Conservation (phyloP, 2,888 invertebrate species). For the Kryphioiulus occultus region DNA sequence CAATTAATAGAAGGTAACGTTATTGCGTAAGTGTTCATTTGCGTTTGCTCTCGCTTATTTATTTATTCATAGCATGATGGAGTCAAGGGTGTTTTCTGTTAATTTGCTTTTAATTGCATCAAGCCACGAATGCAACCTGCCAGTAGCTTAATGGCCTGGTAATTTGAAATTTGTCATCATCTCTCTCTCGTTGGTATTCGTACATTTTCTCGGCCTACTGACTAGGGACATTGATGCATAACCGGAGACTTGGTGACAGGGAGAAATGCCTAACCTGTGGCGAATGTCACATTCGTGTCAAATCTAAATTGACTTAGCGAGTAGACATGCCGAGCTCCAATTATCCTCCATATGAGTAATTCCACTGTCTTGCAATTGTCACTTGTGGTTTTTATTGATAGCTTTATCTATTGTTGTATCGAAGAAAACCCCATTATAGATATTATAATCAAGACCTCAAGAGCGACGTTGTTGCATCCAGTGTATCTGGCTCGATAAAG, state of each 20-base stretch:
- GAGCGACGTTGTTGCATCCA: too few species aligned
- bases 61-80: background rate
- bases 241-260: background rate
- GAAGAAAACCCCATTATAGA: too few species aligned
- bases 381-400: too few species aligned
- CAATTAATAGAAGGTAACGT: background rate
- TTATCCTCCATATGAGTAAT: background rate
- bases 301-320: constrained; percentile 19
- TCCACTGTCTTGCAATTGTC: too few species aligned
- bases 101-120: constrained; percentile 2
- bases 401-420: too few species aligned
- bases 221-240: background rate
- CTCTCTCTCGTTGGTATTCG: background rate
- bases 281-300: constrained; percentile 17
- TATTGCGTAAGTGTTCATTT: background rate
- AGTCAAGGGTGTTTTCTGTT: background rate
- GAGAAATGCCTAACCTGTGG: constrained; percentile 15
- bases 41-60: background rate
- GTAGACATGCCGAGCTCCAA: background rate
- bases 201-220: background rate
- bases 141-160: background rate
- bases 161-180: background rate
- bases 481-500: too few species aligned
- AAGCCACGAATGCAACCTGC: constrained; percentile 3
- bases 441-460: too few species aligned